Conservation (phyloP, 1,140 invertebrate genomes). For the Leguminivora glycinivorella region DNA sequence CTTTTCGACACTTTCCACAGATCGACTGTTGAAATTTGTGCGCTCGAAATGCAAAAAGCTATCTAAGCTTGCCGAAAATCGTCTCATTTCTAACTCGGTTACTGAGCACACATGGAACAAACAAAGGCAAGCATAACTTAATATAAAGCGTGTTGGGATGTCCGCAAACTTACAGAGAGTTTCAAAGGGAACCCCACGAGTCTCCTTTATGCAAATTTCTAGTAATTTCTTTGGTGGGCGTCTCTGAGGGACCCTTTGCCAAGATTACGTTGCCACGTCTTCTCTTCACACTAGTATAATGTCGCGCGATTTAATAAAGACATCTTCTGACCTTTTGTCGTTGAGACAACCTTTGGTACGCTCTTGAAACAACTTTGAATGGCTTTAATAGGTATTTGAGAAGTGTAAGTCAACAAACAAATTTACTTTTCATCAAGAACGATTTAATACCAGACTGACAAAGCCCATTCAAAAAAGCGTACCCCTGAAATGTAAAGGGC, state of each 20-base stretch:
- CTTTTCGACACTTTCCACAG: too few species aligned
- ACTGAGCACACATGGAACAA: conserved; percentile 40
- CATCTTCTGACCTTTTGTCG: background rate
- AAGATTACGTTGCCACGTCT: conserved; percentile 52
- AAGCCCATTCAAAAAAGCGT: too few species aligned
- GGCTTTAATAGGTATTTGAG: too few species aligned
- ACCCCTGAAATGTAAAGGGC: too few species aligned
- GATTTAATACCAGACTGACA: too few species aligned
- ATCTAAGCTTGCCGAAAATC: too few species aligned
- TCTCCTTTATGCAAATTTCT: conserved; percentile 64
- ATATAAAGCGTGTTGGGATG: conserved; percentile 56
- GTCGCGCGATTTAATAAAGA: conserved; percentile 1
- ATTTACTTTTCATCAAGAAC: too few species aligned
- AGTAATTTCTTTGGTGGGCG: conserved; percentile 62
- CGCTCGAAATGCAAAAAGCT: too few species aligned
- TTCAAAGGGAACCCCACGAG: conserved; percentile 57
- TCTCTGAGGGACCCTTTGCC: conserved; percentile 49
- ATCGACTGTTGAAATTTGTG: too few species aligned
- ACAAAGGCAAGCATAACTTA: conserved; percentile 55
- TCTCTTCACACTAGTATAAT: conserved; percentile 39
- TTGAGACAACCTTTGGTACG: background rate
- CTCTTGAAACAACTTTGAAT: background rate
- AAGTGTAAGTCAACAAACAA: too few species aligned
- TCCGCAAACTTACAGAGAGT: conserved; percentile 56
- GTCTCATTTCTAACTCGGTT: conserved; percentile 26